phyloP scores from a whole-genome alignment of 2,888 invertebrate species.

The Drosophila tripunctata region DNA sequence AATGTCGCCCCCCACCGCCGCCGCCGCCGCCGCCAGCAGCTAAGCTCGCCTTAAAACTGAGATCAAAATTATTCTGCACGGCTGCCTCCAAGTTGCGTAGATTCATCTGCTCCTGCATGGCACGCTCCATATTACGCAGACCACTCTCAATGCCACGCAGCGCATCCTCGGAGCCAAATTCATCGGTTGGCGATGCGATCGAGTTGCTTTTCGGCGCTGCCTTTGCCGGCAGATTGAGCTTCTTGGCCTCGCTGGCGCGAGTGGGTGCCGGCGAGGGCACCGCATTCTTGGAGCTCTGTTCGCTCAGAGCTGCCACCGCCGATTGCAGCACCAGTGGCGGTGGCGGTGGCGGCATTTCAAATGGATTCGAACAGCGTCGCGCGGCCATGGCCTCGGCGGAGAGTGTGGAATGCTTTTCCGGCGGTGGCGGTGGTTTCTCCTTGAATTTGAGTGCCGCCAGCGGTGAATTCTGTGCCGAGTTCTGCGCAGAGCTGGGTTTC shows the following conservation, averaged over 20 bases:
- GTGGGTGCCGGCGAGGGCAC: conserved; percentile 82
- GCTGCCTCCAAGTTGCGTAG: conserved; percentile 82
- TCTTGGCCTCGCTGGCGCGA: conserved; percentile 77
- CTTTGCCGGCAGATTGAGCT: conserved; percentile 49
- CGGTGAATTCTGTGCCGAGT: conserved; percentile 83
- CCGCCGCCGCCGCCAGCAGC: conserved; percentile 64
- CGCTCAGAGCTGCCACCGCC: conserved; percentile 67
- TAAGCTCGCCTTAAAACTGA: conserved; percentile 77
- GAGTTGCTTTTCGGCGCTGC: too few relatives aligned
- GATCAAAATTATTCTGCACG: conserved; percentile 77
- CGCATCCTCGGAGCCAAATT: conserved; percentile 84
- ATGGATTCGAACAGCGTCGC: conserved; percentile 82
- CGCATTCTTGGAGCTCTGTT: conserved; percentile 69
- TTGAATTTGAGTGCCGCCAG: conserved; percentile 79
- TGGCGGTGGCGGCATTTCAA: conserved; percentile 80
- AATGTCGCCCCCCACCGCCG: conserved; percentile 58
- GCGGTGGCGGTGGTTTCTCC: conserved; percentile 79
- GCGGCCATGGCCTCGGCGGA: conserved; percentile 70
- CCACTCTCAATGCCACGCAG: conserved; percentile 84
- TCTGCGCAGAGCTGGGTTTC: conserved; percentile 81
- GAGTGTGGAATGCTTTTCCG: conserved; percentile 75
- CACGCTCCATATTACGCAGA: conserved; percentile 84
- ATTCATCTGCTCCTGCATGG: conserved; percentile 85
- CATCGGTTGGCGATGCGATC: conserved; percentile 82
- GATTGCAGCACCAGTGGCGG: conserved; percentile 69